Evolutionary conservation across 2,797 vertebrate species (phyloP), one percentile per base, ranked within the genome.

Genomic region (Enteromius fasciolatus): DNA sequence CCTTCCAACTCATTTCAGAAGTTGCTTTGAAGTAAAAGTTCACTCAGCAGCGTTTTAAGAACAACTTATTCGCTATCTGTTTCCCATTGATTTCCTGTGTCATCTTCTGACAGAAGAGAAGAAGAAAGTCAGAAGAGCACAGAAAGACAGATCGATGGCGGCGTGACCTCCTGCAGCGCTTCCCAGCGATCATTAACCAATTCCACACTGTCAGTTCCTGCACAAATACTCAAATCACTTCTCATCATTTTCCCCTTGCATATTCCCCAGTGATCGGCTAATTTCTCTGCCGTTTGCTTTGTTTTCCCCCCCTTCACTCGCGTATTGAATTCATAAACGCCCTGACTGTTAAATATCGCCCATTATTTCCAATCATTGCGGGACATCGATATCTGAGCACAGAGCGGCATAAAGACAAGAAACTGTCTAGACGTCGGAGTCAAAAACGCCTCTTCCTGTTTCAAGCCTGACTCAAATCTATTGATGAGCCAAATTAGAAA

Each of bases 1-100:
- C 77, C 77, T 66, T 50, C 46, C 74, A 76, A 72, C 67, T 86
- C 81, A 78, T 91, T 90, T 90, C 89, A 89, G 87, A 91, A 91
- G 88, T 90, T 87, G 85, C 86, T 93, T 94, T 93, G 92, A 95
- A 91, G 92, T 92, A 89, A 93, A 94, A 93, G 92, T 94, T 94
- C 91, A 93, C 88, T 81, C 84, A 72, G 83, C 88, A 92, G 89
- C 89, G 90, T 92, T 93, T 94, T 86, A 90, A 81, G 25, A 90
- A 87, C 89, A 92, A 92, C 92, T 94, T 93, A 92, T 93, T 93
- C 92, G 90, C 87, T 84, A 87, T 87, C 87, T 81, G 52, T 91
- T 93, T 91, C 84, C 84, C 92, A 95, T 95, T 85, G 94, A 94
- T 95, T 93, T 86, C 83, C 88, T 88, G 87, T 87, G 87, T 87